Conservation (phyloP, 2,888 invertebrate species). For the Heliconius charithonia region DNA sequence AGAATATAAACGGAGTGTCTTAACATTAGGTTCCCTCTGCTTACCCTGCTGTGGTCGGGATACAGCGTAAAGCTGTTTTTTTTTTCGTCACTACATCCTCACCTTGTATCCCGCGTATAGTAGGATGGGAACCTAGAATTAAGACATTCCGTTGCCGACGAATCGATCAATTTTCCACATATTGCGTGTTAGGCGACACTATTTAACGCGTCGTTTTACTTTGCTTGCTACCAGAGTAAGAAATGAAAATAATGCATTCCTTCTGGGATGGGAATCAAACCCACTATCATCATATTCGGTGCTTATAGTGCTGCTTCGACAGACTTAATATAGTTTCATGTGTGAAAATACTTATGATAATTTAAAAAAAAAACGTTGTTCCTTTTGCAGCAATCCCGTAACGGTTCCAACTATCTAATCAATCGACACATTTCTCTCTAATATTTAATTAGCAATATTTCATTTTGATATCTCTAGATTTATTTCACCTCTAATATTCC, state of each 20-base stretch:
- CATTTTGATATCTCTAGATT: not conserved
- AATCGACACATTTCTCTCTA: not conserved
- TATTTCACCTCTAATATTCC: not conserved
- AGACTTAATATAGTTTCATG: not conserved
- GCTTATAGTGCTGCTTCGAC: not conserved
- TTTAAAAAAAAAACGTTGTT: too few relatives aligned
- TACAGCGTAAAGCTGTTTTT: too few relatives aligned
- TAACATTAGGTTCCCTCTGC: too few relatives aligned
- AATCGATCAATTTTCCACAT: too few relatives aligned
- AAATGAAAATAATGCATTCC: too few relatives aligned
- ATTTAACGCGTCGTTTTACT: too few relatives aligned
- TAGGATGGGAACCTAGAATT: not conserved
- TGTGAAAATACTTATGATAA: not conserved
- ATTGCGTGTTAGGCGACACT: too few relatives aligned
- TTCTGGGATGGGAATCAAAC: too few relatives aligned
- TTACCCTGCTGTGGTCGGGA: too few relatives aligned
- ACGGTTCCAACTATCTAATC: not conserved
- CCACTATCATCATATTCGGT: too few relatives aligned
- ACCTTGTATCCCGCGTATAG: not conserved
- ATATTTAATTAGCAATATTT: not conserved
- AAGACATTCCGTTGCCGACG: not conserved
- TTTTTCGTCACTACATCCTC: not conserved
- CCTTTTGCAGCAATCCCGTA: not conserved
- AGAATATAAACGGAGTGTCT: too few relatives aligned
- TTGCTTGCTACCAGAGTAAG: not conserved